A percentile compares a stretch with the other conserved stretches of the same genome.
These are phyloP conservation scores for Tenodera sinensis DNA, from an alignment of 2,888 invertebrate species.

Conservation along the genomic window DNA sequence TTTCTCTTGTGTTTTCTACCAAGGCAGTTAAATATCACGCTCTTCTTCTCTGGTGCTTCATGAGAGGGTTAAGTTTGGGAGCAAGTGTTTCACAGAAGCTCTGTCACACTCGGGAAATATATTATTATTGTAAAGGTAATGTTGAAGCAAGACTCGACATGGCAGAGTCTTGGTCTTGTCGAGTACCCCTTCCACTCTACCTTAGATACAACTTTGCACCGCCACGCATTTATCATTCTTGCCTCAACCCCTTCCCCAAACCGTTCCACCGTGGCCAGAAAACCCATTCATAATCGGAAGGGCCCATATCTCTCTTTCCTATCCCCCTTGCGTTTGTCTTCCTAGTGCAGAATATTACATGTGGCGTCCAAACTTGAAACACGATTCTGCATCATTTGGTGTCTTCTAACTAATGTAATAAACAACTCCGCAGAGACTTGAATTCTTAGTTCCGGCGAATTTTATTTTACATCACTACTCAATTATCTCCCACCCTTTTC, in stretches of 20 bases:
- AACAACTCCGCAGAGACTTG: too few species aligned
- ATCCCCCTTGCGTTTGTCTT: neutral
- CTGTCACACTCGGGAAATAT: neutral
- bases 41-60: too few species aligned
- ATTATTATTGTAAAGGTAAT: neutral
- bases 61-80: neutral
- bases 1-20: too few species aligned
- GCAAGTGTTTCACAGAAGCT: neutral
- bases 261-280: neutral
- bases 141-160: neutral
- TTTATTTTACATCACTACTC: too few species aligned
- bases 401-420: too few species aligned
- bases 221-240: conserved; percentile 1
- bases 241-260: neutral
- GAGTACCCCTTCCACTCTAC: neutral
- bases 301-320: conserved; percentile 11
- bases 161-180: neutral
- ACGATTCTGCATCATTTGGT: too few species aligned
- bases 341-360: neutral
- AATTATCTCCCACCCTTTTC: too few species aligned
- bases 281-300: conserved; percentile 3
- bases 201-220: neutral
- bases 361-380: neutral
- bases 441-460: too few species aligned
- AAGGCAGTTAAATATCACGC: too few species aligned